Conservation (phyloP, 2,113 vertebrate genomes). For the Emberiza fucata region DNA sequence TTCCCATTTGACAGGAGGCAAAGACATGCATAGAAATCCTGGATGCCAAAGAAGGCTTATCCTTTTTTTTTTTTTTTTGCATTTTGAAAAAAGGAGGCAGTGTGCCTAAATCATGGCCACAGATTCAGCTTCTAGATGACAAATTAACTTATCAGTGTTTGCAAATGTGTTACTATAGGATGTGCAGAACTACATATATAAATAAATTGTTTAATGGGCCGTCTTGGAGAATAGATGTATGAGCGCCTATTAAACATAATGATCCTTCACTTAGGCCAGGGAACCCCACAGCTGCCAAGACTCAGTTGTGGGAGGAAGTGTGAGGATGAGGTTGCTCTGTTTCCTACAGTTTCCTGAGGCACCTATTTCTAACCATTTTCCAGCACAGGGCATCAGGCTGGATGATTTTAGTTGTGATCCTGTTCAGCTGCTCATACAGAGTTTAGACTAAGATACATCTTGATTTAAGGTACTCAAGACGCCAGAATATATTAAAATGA, state of each 20-base stretch:
- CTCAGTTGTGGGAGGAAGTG: neutral
- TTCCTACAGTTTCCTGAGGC: neutral
- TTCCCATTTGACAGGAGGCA: neutral
- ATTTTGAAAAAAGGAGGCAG: neutral
- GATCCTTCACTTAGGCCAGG: neutral
- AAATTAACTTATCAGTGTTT: neutral
- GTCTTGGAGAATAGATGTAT: neutral
- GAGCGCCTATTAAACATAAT: accelerated
- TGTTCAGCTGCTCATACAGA: neutral
- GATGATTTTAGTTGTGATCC: neutral
- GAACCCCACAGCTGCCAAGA: neutral
- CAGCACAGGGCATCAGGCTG: neutral
- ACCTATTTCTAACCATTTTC: neutral
- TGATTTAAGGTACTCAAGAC: neutral
- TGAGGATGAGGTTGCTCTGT: neutral
- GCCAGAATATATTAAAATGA: neutral
- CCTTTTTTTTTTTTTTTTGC: neutral
- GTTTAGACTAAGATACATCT: neutral
- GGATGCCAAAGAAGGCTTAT: neutral
- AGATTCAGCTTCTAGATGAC: neutral
- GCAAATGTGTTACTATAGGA: neutral
- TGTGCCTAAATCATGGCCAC: neutral
- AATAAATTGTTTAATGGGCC: neutral
- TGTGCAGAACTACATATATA: neutral
- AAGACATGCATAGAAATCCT: neutral